phyloP scores from a whole-genome alignment of 1,140 invertebrate species.

The Sitophilus oryzae region DNA sequence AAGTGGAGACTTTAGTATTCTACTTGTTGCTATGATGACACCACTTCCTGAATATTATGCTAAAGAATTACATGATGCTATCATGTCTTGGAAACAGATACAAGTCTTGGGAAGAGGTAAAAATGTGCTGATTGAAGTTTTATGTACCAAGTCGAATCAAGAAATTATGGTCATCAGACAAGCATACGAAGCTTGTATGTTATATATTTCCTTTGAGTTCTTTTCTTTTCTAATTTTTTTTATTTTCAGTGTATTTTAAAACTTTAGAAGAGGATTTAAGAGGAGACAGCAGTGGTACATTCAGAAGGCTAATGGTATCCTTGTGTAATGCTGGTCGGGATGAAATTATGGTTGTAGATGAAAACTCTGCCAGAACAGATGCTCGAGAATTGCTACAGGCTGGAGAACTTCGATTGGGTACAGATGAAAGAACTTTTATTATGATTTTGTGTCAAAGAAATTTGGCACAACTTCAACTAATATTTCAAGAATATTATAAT shows the following conservation, averaged over 20 bases:
- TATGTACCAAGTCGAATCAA: slow-evolving; percentile 81
- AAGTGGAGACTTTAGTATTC: slow-evolving; percentile 83
- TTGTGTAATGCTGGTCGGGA: slow-evolving; percentile 61
- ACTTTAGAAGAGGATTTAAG: slow-evolving; percentile 72
- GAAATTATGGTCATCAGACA: slow-evolving; percentile 78
- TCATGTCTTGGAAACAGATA: too few species aligned
- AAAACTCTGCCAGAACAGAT: slow-evolving; percentile 57
- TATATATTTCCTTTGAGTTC: too few species aligned
- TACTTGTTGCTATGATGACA: slow-evolving; percentile 82
- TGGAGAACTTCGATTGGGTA: slow-evolving; percentile 74
- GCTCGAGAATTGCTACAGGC: slow-evolving; percentile 67
- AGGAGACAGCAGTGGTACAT: slow-evolving; percentile 78
- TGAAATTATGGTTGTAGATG: slow-evolving; percentile 64
- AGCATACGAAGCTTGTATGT: slow-evolving; percentile 74
- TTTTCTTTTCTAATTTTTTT: neutral
- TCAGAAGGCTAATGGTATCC: slow-evolving; percentile 75
- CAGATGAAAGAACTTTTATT: slow-evolving; percentile 83
- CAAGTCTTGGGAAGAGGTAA: slow-evolving; percentile 84
- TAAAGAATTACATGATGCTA: slow-evolving; percentile 78
- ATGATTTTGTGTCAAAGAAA: slow-evolving; percentile 72
- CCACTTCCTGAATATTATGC: slow-evolving; percentile 84
- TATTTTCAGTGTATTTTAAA: slow-evolving; percentile 59
- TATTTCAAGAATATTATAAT: slow-evolving; percentile 55
- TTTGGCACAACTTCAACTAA: slow-evolving; percentile 63
- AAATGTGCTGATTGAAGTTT: slow-evolving; percentile 78